Conservation (phyloP, 2,113 vertebrate genomes). For the Triplophysa tibetana region DNA sequence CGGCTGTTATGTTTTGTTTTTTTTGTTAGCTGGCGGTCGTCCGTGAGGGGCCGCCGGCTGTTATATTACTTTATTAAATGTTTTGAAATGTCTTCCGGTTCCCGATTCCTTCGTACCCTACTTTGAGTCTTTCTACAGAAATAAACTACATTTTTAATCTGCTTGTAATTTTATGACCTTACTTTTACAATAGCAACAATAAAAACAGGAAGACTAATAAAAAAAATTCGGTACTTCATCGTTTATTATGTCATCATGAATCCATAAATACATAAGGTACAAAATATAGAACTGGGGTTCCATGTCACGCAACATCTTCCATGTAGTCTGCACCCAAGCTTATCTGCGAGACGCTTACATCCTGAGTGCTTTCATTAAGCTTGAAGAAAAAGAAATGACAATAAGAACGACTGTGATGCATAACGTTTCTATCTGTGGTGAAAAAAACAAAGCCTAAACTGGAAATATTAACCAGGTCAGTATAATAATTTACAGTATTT, state of each 20-base stretch:
- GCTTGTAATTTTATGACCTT: not conserved
- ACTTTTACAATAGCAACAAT: not conserved
- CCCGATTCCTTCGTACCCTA: too few species aligned
- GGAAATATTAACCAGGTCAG: too few species aligned
- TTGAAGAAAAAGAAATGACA: conserved; percentile 42
- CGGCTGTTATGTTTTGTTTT: too few species aligned
- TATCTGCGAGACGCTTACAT: conserved; percentile 85
- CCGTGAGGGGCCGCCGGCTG: too few species aligned
- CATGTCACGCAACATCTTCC: conserved; percentile 83
- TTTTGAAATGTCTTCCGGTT: too few species aligned
- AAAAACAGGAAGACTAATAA: conserved; percentile 32
- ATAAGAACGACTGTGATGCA: not conserved
- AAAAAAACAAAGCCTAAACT: not conserved
- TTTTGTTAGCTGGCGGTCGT: too few species aligned
- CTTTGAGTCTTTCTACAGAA: too few species aligned
- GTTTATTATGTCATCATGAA: conserved; percentile 37
- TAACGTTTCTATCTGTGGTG: not conserved
- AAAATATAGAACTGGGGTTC: not conserved
- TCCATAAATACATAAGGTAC: conserved; percentile 37
- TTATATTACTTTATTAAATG: too few species aligned
- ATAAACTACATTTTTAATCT: too few species aligned
- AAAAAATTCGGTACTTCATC: conserved; percentile 3
- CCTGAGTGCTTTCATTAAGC: conserved; percentile 86
- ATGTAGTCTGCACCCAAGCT: conserved; percentile 87
- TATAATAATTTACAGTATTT: too few species aligned